Base-by-base conservation (phyloP, 2,113 vertebrate species). In the Murina feae region DNA sequence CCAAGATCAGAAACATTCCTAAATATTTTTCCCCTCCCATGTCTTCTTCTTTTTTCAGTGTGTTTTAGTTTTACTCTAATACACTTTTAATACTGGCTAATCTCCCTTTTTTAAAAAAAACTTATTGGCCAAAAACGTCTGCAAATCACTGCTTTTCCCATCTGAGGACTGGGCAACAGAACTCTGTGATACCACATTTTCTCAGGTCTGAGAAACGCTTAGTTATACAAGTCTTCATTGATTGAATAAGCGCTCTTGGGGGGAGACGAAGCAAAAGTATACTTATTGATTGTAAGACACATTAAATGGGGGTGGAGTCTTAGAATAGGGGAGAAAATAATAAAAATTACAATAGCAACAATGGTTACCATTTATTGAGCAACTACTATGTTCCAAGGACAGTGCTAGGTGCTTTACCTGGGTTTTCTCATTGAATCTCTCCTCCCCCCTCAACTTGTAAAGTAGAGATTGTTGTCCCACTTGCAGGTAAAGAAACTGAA, bases 51-150 rank as follows among this genome's bases (percentile, higher is more conserved):
- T 81, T 85, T 87, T 86, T 86, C 75, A 83, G 58, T 14, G 21
- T 28, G 58, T 51, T 53, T 86, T 83, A 35, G 55, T 89, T 89
- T 90, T 91, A 32, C n/a, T 49, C 80, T 86, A 80, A 86, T 65
- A 71, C 63, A 65, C 58, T 58, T 95, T 92, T 86, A 75, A 79
- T 47, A 71, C 55, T 51, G 44, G 53, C 68, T 94, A 49, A 96
- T 92, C 39, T 82, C 53, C n/a, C 66, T 76, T 80, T 80, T 71
- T 65, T 1, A 9, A 72, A 81, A 80, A 86, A 32, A 76, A 49
- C 49, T 95, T 66, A 83, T 25, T 47, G 63, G 79, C 39, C 55
- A 86, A 69, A 83, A 30, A 74, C 75, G 39, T n/a, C 75, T 80
- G 86, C 51, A 9, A 78, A 86, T 86, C 89, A 42, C 42, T 89